Base-by-base conservation (phyloP, 2,113 vertebrate species). In the Prinia subflava region DNA sequence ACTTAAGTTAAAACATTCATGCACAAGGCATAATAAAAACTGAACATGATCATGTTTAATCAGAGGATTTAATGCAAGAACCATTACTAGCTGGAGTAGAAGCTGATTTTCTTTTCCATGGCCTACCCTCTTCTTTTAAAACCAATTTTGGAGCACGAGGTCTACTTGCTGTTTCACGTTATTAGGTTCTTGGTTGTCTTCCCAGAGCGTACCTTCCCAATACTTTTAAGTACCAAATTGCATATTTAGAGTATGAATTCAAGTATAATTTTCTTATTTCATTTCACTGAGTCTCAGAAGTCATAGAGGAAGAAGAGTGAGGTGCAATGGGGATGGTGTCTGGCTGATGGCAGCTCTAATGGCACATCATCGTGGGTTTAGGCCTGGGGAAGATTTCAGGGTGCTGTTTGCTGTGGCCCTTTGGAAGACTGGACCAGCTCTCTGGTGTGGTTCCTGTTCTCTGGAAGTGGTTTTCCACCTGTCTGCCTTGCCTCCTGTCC, bases 311-410 rank as follows among this genome's bases (percentile, higher is more conserved):
- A 83, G 31, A 31, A n/a, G 62, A 49, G 39, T 4, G 30, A 64
- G 11, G 42, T 1, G 4, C 22, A 49, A 8, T 59, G 49, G 22
- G 39, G 35, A 70, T 3, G 2, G 21, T 2, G 1, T 60, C 37
- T 49, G 37, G 37, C 33, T 0, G 0, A 35, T 25, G n/a, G 13
- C 1, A 1, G 15, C 33, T 59, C 47, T 46, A 30, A 41, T 0
- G 1, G 28, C 2, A 0, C 37, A 16, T 35, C 37, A 28, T 2
- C 27, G 24, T 15, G 11, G 15, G 53, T 15, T 65, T 25, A 37
- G 57, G 47, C 35, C 42, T 13, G 27, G 25, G 28, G 23, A 49
- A 44, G 59, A 11, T 59, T 87, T 62, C 30, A 24, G 53, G 56
- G 16, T 70, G 42, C 64, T 67, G 30, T 67, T 84, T 84, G 56